Base-by-base conservation (phyloP, 2,113 vertebrate species). In the Malurus elegans region DNA sequence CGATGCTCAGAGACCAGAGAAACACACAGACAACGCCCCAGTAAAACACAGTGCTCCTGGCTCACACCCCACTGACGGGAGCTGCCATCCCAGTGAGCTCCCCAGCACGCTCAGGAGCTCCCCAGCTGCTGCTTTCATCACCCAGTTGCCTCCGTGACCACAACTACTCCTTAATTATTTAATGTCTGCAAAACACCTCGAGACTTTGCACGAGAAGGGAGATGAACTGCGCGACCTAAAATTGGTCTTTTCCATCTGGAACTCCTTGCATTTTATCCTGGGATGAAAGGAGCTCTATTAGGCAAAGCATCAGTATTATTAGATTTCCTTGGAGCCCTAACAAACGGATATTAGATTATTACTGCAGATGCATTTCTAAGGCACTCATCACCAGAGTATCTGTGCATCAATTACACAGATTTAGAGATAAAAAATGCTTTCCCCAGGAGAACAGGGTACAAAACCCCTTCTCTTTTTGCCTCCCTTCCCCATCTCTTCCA, bases 261-360 rank as follows among this genome's bases (percentile, higher is more conserved):
- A 88, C 87, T 94, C 92, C 87, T 85, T 88, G 91, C 92, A 67
- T 97, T 95, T 97, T 93, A 97, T 95, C 90, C 91, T 57, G 94
- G 95, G 96, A 97, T 97, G 94, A 97, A 97, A 97, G 89, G 92
- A 97, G 94, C 95, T 95, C 94, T 97, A 94, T 97, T 97, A 97
- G 93, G 95, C 93, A 96, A 96, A 95, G 92, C 93, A 92, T 82
- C 61, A 23, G 95, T 81, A 75, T 97, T 97, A 97, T 97, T 96
- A 96, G 95, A 97, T 97, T 94, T 96, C 95, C 96, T 97, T 67
- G 86, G 96, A 97, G 96, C 88, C 95, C 96, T 96, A 97, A 97
- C 96, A 96, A 89, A 97, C 23, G 79, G 96, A 96, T 96, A 97
- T 97, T 96, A 97, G 96, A 94, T 97, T 97, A 97, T 97, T 97